Evolutionary conservation across 2,888 invertebrate genomes (phyloP), one percentile per base, ranked within the genome.

Genomic region (Drosophila dives): DNA sequence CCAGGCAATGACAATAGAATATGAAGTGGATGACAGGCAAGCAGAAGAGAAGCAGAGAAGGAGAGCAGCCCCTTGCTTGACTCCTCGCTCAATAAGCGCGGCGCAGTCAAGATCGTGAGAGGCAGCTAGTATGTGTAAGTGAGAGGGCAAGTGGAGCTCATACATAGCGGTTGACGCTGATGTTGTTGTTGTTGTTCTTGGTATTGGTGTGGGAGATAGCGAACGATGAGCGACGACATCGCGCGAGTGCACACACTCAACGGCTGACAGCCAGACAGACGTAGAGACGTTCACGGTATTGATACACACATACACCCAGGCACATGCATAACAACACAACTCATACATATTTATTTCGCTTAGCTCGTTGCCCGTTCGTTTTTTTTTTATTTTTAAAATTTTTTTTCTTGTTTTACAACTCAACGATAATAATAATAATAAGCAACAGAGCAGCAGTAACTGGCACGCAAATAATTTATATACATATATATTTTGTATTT

Each of bases 1-100:
- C 8, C 78, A 74, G 70, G 75, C 82, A 80, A 80, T 84, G 88
- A 89, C 88, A 86, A 86, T 85, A 89, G 86, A 89, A 85, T 89
- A 89, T 89, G 84, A 84, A 84, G 89, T 89, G 84, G 59, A 61
- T 62, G 58, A 62, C 58, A 56, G 40, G 40, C 58, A 53, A 17
- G 42, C 58, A 58, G 48, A 26, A 26, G 51, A 23, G 42, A 36
- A 75, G 49, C 32, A 34, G 45, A 40, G 42, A 36, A 75, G 49
- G 34, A 34, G 45, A 40, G 40, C 55, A 72, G 59, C 50, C 74
- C 45, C 63, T 60, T 59, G 55, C 64, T 64, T 55, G 53, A 63
- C 63, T 76, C 68, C 79, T 78, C 74, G 61, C 74, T 73, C 75
- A 77, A 73, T 61, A 78, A 68, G 64, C 73, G 74, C 73, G 60